phyloP scores from a whole-genome alignment of 1,140 invertebrate genomes.

The Paralvinella palmiformis region DNA sequence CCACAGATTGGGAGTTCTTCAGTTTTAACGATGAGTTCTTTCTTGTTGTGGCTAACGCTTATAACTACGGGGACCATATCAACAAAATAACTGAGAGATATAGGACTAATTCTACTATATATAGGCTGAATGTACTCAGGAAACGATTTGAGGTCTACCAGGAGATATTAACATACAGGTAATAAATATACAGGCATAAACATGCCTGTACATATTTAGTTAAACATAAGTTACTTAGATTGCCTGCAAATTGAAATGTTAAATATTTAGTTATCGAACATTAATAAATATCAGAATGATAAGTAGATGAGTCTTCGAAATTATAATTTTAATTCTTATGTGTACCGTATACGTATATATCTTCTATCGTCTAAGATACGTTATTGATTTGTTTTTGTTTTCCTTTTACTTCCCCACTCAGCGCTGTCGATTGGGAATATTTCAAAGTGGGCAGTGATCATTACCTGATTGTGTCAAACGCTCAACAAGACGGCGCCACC shows the following conservation, averaged over 20 bases:
- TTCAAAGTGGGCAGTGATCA: constrained; percentile 38
- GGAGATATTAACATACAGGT: constrained; percentile 40
- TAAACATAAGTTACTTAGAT: no score
- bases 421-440: constrained; percentile 46
- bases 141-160: constrained; percentile 39
- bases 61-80: constrained; percentile 44
- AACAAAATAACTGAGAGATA: constrained; percentile 34
- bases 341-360: no score
- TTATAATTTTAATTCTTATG: no score
- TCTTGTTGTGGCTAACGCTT: constrained; percentile 43
- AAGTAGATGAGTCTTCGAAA: no score
- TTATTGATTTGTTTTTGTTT: no score
- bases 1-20: constrained; percentile 45
- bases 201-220: no score
- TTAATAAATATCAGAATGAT: no score
- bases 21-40: constrained; percentile 31
- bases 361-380: no score
- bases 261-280: no score
- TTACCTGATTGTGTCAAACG: constrained; percentile 44
- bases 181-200: no score
- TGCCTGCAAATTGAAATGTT: no score
- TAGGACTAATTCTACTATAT: constrained; percentile 42
- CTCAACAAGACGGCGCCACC: constrained; percentile 23
- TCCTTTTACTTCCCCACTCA: no score
- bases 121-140: constrained; percentile 32